Evolutionary conservation across 2,888 invertebrate genomes (phyloP).

Genomic region (Sthenelais limicola): DNA sequence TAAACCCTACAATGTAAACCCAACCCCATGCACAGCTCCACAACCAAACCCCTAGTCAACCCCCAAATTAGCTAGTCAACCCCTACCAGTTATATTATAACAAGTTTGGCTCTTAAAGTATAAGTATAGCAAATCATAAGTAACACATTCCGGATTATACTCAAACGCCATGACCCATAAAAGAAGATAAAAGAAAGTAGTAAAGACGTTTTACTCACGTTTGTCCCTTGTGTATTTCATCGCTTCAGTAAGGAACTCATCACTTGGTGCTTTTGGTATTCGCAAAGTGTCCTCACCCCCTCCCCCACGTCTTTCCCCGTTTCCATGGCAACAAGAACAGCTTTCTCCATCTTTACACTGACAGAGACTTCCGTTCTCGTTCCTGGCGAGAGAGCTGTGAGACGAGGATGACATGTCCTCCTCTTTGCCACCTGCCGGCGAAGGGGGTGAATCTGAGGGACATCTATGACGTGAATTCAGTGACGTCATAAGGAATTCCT

Average conservation of each 20-base stretch:
- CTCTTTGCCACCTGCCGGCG: no score
- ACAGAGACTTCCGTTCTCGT: slow-evolving; percentile 7
- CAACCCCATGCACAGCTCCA: no score
- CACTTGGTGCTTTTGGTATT: slow-evolving; percentile 33
- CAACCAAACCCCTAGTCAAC: no score
- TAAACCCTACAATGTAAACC: no score
- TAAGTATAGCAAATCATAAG: no score
- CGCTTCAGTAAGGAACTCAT: slow-evolving; percentile 31
- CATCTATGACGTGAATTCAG: slow-evolving; percentile 18
- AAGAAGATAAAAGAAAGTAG: no score
- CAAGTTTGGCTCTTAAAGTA: no score
- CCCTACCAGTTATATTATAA: no score
- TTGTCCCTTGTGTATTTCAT: slow-evolving; percentile 36
- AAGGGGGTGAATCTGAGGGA: slow-evolving; percentile 9
- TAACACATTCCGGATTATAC: no score
- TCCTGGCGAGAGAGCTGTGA: background rate
- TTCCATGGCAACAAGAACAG: slow-evolving; percentile 7
- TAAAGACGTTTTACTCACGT: slow-evolving; percentile 20
- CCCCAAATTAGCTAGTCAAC: no score
- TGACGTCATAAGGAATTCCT: slow-evolving; percentile 18
- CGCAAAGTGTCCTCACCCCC: background rate
- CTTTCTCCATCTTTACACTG: slow-evolving; percentile 8
- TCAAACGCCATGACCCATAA: no score
- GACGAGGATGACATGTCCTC: background rate
- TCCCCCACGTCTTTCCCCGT: slow-evolving; percentile 14